Percentiles rank a stretch among this genome's conserved stretches.
phyloP scores from a whole-genome alignment of 2,888 invertebrate genomes.

The Eupeodes luniger region DNA sequence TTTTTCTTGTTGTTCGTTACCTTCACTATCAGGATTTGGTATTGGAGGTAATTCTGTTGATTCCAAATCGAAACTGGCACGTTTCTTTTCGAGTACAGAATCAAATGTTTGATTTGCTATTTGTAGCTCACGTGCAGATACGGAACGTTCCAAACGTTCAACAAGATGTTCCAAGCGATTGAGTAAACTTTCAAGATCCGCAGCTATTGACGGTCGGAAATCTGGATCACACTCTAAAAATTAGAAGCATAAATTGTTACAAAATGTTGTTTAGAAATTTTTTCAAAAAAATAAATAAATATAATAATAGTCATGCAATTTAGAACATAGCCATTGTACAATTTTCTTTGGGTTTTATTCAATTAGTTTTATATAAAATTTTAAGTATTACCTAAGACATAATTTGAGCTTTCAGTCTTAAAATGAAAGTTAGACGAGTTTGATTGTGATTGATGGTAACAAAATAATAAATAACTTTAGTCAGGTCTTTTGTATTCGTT shows the following conservation, averaged over 20 bases:
- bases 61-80: slow-evolving; percentile 80
- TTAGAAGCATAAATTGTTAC: background rate
- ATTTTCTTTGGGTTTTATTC: background rate
- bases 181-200: slow-evolving; percentile 89
- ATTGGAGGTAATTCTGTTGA: slow-evolving; percentile 79
- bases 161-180: slow-evolving; percentile 91
- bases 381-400: background rate
- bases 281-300: background rate
- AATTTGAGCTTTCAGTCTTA: no score
- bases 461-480: no score
- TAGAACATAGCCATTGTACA: slow-evolving; percentile 31
- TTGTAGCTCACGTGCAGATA: slow-evolving; percentile 81
- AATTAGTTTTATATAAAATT: background rate
- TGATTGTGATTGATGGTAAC: no score
- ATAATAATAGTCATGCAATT: slow-evolving; percentile 25
- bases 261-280: slow-evolving; percentile 23
- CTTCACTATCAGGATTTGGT: slow-evolving; percentile 72
- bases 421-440: no score
- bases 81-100: slow-evolving; percentile 79
- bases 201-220: slow-evolving; percentile 85
- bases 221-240: slow-evolving; percentile 85
- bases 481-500: no score
- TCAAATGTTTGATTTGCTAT: slow-evolving; percentile 80
- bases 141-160: slow-evolving; percentile 88
- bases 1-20: slow-evolving; percentile 34